phyloP scores from a whole-genome alignment of 1,140 invertebrate species.

The Sarcophaga peregrina region DNA sequence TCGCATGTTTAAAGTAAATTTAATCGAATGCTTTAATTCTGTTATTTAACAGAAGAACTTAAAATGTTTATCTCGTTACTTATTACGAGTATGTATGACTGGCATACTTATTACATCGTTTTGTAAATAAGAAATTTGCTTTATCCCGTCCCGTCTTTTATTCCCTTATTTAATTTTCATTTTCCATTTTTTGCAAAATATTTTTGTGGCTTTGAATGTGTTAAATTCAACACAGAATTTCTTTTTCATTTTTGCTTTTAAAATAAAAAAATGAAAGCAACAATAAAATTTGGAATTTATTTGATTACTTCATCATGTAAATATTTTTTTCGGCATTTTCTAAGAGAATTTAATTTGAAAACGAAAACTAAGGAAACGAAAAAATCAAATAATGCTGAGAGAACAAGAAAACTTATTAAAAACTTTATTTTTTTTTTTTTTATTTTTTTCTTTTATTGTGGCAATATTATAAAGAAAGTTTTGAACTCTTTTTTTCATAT shows the following conservation, averaged over 20 bases:
- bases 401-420: slow-evolving; percentile 15
- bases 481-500: not conserved
- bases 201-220: not conserved
- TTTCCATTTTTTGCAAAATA: too few species aligned
- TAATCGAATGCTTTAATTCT: too few species aligned
- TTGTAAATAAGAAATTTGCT: too few species aligned
- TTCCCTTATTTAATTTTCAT: too few species aligned
- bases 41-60: too few species aligned
- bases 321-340: not conserved
- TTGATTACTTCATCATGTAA: not conserved
- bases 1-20: too few species aligned
- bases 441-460: not conserved
- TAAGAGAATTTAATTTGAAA: not conserved
- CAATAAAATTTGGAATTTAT: not conserved
- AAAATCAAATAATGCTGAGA: too few species aligned
- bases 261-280: not conserved
- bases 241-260: not conserved
- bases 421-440: not conserved
- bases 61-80: too few species aligned
- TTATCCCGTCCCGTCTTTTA: too few species aligned
- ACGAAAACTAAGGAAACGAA: not conserved
- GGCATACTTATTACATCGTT: too few species aligned
- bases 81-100: too few species aligned
- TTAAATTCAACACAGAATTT: not conserved
- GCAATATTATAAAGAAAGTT: not conserved